A percentile compares a stretch with the other conserved stretches of the same genome.
phyloP scores from a whole-genome alignment of 1,140 invertebrate species.

The Cotesia typhae region DNA sequence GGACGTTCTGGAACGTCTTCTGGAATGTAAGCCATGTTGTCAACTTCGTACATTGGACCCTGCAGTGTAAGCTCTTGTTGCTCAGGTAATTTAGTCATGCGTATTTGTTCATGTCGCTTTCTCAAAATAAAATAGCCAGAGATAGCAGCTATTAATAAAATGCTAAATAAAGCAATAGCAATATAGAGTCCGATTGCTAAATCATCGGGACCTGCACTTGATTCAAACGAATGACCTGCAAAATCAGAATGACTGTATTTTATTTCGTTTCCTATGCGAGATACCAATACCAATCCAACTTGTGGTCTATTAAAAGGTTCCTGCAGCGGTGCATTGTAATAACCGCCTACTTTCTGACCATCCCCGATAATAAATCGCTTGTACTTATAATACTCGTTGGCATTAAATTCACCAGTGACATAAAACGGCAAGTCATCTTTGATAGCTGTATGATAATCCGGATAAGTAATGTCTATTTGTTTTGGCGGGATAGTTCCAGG shows the following conservation, averaged over 20 bases:
- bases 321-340: conserved; percentile 80
- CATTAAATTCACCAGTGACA: conserved; percentile 78
- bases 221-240: conserved; percentile 58
- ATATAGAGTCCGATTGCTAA: conserved; percentile 67
- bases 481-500: conserved; percentile 52
- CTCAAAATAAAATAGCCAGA: conserved; percentile 71
- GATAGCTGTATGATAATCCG: conserved; percentile 68
- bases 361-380: conserved; percentile 81
- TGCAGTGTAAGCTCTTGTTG: conserved; percentile 75
- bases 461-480: conserved; percentile 43
- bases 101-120: conserved; percentile 65
- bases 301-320: conserved; percentile 64
- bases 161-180: conserved; percentile 70
- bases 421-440: conserved; percentile 77
- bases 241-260: conserved; percentile 73
- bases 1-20: conserved; percentile 74
- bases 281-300: conserved; percentile 78
- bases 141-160: conserved; percentile 69
- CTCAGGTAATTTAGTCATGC: conserved; percentile 66
- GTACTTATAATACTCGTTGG: conserved; percentile 66
- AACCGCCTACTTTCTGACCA: conserved; percentile 76
- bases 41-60: conserved; percentile 72
- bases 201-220: conserved; percentile 41
- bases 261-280: conserved; percentile 71
- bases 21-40: conserved; percentile 70